Conservation (phyloP, 1,140 invertebrate species). For the Chlorops oryzae region DNA sequence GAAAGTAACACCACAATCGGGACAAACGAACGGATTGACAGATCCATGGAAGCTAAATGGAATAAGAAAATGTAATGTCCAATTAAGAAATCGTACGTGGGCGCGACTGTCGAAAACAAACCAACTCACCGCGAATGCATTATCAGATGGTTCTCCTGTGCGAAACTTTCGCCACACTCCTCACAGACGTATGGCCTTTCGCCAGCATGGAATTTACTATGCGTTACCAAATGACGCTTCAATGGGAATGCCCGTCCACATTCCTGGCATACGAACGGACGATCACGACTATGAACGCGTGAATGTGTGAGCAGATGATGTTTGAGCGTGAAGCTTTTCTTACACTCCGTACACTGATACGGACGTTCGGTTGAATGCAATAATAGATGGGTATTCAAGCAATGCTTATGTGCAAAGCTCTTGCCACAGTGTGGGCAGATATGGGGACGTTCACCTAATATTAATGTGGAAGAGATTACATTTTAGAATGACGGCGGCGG, state of each 20-base stretch:
- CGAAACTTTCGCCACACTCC: constrained; percentile 83
- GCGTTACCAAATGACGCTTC: constrained; percentile 75
- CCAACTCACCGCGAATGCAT: constrained; percentile 61
- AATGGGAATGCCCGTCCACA: constrained; percentile 75
- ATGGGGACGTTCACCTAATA: constrained; percentile 66
- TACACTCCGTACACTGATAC: constrained; percentile 77
- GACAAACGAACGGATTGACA: constrained; percentile 71
- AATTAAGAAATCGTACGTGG: too few species aligned
- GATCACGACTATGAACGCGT: constrained; percentile 68
- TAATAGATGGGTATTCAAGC: constrained; percentile 72
- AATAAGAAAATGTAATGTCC: not conserved
- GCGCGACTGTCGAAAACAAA: too few species aligned
- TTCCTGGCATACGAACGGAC: constrained; percentile 72
- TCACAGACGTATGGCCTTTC: constrained; percentile 80
- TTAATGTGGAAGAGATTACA: constrained; percentile 18
- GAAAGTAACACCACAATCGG: constrained; percentile 76
- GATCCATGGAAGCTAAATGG: constrained; percentile 64
- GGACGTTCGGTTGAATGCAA: constrained; percentile 74
- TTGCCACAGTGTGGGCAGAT: constrained; percentile 80
- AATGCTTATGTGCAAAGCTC: constrained; percentile 78
- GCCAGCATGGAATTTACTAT: constrained; percentile 81
- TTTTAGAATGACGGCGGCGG: not conserved
- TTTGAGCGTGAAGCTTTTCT: constrained; percentile 79
- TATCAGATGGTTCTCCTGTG: constrained; percentile 70
- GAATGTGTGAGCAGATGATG: constrained; percentile 72